A percentile compares a stretch with the other conserved stretches of the same genome.
Conservation (phyloP, 2,888 invertebrate species). For the Agonum fuliginosum region DNA sequence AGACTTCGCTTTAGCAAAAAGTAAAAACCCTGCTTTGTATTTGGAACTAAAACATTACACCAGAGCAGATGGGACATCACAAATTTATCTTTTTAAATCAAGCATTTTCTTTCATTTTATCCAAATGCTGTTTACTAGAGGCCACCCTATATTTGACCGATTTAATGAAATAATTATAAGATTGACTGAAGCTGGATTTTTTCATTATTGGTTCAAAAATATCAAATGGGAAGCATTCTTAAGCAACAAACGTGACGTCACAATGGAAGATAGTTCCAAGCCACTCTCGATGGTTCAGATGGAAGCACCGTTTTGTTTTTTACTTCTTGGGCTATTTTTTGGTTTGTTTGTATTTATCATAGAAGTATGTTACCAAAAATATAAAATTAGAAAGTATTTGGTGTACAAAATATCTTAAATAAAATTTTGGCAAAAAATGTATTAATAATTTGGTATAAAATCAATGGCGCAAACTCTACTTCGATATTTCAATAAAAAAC, state of each 20-base stretch:
- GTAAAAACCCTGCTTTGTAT: constrained; percentile 1
- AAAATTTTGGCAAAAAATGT: no score
- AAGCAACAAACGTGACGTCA: not conserved
- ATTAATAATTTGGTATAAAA: no score
- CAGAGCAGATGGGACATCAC: constrained; percentile 11
- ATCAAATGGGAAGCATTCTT: constrained; percentile 28
- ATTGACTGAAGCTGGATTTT: constrained; percentile 40
- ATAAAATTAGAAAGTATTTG: not conserved
- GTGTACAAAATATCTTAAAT: not conserved
- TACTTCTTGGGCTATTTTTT: not conserved
- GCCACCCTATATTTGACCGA: constrained; percentile 38
- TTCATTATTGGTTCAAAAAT: constrained; percentile 27
- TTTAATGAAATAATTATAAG: constrained; percentile 27
- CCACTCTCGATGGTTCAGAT: constrained; percentile 27
- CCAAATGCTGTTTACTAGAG: constrained; percentile 38
- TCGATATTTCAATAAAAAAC: no score
- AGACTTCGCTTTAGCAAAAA: constrained; percentile 52
- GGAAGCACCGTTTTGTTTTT: constrained; percentile 26
- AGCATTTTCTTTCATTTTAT: constrained; percentile 30
- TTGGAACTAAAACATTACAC: constrained; percentile 34
- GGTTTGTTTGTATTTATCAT: constrained; percentile 35
- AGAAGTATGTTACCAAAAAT: constrained; percentile 30
- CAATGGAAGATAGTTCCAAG: not conserved
- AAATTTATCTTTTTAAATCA: constrained; percentile 44
- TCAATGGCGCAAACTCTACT: no score